Evolutionary conservation across 2,113 vertebrate genomes (phyloP).

Genomic region (Rhabdornis inornatus): DNA sequence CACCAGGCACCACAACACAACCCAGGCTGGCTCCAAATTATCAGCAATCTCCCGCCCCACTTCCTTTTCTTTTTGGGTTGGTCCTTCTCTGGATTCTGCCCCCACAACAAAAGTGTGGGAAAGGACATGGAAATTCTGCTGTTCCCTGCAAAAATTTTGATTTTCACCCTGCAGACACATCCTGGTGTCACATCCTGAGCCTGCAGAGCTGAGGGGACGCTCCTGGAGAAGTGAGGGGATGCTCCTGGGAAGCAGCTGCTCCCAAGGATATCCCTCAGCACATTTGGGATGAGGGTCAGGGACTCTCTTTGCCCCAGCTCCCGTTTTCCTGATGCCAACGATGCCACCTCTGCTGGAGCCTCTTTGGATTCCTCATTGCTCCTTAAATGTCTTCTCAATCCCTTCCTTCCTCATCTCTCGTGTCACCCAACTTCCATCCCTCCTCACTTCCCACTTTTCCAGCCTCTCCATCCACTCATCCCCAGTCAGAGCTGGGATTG

Average conservation of each 20-base stretch:
- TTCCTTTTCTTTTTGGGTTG: background rate
- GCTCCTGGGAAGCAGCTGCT: background rate
- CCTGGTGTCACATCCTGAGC: background rate
- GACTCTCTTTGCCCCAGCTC: background rate
- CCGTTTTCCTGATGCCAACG: background rate
- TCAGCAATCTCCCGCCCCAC: background rate
- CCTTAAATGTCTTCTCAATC: background rate
- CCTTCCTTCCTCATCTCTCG: background rate
- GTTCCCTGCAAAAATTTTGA: background rate
- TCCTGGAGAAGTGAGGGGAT: background rate
- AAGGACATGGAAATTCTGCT: rapidly evolving
- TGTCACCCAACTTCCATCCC: background rate
- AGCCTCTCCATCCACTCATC: background rate
- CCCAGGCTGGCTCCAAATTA: background rate
- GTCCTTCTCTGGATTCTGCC: background rate
- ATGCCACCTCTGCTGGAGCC: background rate
- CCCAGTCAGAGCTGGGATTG: too few relatives aligned
- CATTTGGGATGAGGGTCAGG: background rate
- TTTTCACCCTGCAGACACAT: rapidly evolving
- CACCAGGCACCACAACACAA: rapidly evolving
- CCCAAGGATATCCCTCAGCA: background rate
- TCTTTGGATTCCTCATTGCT: background rate
- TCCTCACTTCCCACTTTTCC: background rate
- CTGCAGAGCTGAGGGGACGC: background rate
- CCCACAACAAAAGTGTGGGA: background rate